Evolutionary conservation across 2,888 invertebrate genomes (phyloP), one percentile per base, ranked within the genome.

Genomic region (Serrognathus titanus): DNA sequence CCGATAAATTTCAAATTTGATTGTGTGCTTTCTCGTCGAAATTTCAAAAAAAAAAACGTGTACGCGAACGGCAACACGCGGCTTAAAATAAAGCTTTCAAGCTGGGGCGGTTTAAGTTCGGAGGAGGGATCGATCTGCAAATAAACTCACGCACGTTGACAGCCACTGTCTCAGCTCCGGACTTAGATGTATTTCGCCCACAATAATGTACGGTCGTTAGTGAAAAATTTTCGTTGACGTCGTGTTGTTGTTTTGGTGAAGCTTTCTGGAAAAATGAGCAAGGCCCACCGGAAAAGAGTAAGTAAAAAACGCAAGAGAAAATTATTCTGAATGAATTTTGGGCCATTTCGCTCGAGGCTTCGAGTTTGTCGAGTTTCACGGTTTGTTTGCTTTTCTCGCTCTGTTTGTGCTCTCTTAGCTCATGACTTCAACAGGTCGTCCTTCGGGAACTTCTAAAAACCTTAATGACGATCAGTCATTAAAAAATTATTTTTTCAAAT

Each of bases 251-350:
- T 35, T 0, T 16, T 43, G 35, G 24, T 1, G 24, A 31, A 31
- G 7, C 24, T 31, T 31, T 5, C 24, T 7, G 7, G 13, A 51
- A 39, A 35, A 31, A 55, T 51, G 55, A 40, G 40, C 11, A 63
- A 58, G 53, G 37, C 12, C 11, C 55, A 59, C 9, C 55, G 49
- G 48, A 63, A 59, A 51, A 63, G 61, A 53, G 63, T 63, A 51
- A 54, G 57, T 40, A 5, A 11, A 47, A 1, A 47, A 20, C 35
- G 20, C 20, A 20, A 2, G 20, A 20, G 20, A 20, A 20, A 20
- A 20, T 20, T 20, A 20, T 20, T 20, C n/a, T n/a, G n/a, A n/a
- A n/a, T n/a, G n/a, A n/a, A n/a, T n/a, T n/a, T n/a, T n/a, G n/a
- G n/a, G n/a, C n/a, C n/a, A n/a, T n/a, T n/a, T n/a, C 16, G 16